A percentile compares a stretch with the other conserved stretches of the same genome.
These are phyloP conservation scores for Callosobruchus maculatus DNA, from an alignment of 2,888 invertebrate species.

Conservation along the genomic window DNA sequence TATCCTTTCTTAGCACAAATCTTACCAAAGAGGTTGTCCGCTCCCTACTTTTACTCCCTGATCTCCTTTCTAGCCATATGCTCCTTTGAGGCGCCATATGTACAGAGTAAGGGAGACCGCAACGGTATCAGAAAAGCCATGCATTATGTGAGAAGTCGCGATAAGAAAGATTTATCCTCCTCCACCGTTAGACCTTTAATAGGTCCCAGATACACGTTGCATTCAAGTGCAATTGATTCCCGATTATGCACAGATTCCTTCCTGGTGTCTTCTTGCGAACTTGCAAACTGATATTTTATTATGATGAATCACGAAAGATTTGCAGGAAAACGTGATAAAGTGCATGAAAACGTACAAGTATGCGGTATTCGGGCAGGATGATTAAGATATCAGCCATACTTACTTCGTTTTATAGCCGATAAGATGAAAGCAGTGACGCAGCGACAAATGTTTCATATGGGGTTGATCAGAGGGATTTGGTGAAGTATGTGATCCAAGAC, in stretches of 20 bases:
- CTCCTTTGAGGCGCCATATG: too few relatives aligned
- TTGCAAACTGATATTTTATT: neutral
- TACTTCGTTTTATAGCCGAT: too few relatives aligned
- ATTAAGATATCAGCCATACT: too few relatives aligned
- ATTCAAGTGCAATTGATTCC: neutral
- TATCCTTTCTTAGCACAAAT: too few relatives aligned
- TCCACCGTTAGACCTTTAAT: neutral
- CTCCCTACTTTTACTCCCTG: neutral
- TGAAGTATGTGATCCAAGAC: too few relatives aligned
- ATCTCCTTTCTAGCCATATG: neutral
- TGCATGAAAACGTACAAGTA: neutral
- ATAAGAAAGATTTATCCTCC: neutral
- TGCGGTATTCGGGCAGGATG: neutral
- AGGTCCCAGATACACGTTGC: neutral
- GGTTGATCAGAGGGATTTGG: too few relatives aligned
- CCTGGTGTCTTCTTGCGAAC: neutral
- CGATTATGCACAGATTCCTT: neutral
- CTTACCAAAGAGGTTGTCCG: neutral
- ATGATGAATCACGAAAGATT: neutral
- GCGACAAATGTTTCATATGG: too few relatives aligned
- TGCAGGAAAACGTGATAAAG: neutral
- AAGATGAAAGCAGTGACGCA: too few relatives aligned
- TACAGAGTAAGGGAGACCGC: neutral
- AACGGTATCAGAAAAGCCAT: neutral
- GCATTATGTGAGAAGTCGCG: neutral